phyloP scores from a whole-genome alignment of 2,888 invertebrate species.

The Phyllotreta striolata region DNA sequence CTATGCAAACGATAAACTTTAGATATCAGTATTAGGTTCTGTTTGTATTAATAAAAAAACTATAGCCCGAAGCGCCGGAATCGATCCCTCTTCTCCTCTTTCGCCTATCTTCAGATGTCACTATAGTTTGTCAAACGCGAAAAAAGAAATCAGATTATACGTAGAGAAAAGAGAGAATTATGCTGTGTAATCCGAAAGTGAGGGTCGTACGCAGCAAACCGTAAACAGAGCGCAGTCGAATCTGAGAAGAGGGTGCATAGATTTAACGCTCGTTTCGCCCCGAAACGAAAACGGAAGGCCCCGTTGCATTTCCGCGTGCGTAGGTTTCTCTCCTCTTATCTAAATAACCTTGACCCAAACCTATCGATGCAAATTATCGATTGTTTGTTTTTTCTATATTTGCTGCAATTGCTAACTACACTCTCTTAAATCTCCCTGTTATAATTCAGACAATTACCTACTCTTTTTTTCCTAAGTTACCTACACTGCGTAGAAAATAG shows the following conservation, averaged over 20 bases:
- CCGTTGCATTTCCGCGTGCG: conserved; percentile 33
- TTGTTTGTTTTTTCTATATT: conserved; percentile 18
- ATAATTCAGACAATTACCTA: no score
- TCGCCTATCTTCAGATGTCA: conserved; percentile 3
- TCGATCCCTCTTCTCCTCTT: conserved; percentile 4
- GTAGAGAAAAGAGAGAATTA: conserved; percentile 47
- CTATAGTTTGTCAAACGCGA: conserved; percentile 18
- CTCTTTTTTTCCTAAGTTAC: no score
- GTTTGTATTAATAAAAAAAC: background rate
- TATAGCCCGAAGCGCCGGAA: background rate
- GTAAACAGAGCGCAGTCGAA: conserved; percentile 57
- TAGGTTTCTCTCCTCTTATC: conserved; percentile 23
- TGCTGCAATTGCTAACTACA: background rate
- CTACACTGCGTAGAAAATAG: no score
- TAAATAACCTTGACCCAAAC: conserved; percentile 39
- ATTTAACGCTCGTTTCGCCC: conserved; percentile 60
- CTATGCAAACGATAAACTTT: conserved; percentile 50
- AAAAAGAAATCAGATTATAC: conserved; percentile 18
- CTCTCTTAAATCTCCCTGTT: no score
- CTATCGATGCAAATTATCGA: conserved; percentile 34
- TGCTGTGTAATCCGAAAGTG: conserved; percentile 56
- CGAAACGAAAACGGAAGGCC: conserved; percentile 41
- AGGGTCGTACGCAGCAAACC: conserved; percentile 61
- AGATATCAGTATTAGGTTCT: conserved; percentile 51
- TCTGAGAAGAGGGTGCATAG: conserved; percentile 60